Conservation (phyloP, 92 coral and sea anemone genomes). For the Zoanthus gigantus region DNA sequence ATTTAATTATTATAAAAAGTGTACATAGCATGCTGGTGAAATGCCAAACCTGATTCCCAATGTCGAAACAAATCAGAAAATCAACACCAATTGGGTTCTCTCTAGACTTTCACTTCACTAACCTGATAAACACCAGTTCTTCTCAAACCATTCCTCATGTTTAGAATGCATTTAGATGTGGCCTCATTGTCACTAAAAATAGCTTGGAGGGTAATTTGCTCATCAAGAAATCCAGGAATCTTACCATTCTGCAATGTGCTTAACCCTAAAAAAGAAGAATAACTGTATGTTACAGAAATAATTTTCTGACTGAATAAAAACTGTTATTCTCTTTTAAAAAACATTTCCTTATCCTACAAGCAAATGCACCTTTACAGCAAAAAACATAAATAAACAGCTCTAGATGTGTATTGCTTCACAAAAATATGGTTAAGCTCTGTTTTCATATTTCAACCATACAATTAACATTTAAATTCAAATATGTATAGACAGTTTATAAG, state of each 20-base stretch:
- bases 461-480: neutral
- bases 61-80: neutral
- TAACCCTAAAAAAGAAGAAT: slow-evolving; percentile 19
- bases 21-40: neutral
- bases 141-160: slow-evolving; percentile 37
- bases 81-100: neutral
- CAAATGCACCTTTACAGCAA: neutral
- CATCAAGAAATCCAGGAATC: slow-evolving; percentile 33
- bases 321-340: neutral
- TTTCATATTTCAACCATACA: neutral
- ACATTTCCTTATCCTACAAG: neutral
- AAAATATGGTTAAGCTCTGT: neutral
- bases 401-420: neutral
- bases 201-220: slow-evolving; percentile 28
- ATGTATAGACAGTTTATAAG: neutral
- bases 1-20: neutral
- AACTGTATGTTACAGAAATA: neutral
- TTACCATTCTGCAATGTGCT: slow-evolving; percentile 43
- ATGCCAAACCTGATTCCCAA: neutral
- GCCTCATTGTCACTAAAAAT: slow-evolving; percentile 3
- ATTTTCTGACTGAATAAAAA: neutral
- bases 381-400: neutral
- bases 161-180: slow-evolving; percentile 16
- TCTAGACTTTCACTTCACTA: slow-evolving; percentile 14
- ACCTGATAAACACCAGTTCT: slow-evolving; percentile 32